Evolutionary conservation across 2,888 invertebrate species (phyloP), one percentile per base, ranked within the genome.

Genomic region (Helleia helle): DNA sequence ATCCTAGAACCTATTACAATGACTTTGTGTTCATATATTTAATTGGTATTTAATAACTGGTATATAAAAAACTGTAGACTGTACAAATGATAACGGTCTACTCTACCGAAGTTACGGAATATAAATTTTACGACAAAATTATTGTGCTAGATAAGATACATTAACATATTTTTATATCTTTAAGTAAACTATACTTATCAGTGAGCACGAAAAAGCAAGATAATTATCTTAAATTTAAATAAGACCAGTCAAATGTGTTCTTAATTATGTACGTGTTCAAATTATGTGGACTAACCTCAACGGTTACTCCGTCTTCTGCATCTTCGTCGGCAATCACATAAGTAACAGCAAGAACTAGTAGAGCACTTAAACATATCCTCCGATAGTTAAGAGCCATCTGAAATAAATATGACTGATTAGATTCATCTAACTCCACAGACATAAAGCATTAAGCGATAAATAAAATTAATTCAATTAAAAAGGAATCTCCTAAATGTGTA

Each of bases 331-430:
- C 64, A 27, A 42, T 55, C 44, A 61, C 50, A 34, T 50, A 54
- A 31, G 58, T 47, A 17, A 61, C 54, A 40, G 61, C 56, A 24
- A 64, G 46, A 48, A 77, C 56, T 53, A 81, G 47, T 46, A 77
- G 58, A 51, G 65, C 69, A 59, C 70, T 50, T 47, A 71, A 34
- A 54, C 56, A 63, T 46, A 70, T 40, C 54, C 58, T 70, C 54
- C 55, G 55, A 54, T 62, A 65, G 49, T 67, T 56, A 40, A 58
- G 63, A 70, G 77, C 71, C 83, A 83, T 83, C 83, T 81, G 73
- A 57, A 81, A 80, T 22, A 42, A 47, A 34, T 12, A 13, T n/a
- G 18, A 17, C 17, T n/a, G 7, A 8, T 11, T n/a, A n/a, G n/a
- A n/a, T n/a, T n/a, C n/a, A n/a, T n/a, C n/a, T n/a, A n/a, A n/a